These are phyloP conservation scores for Drosophila bunnanda DNA, from an alignment of 2,888 invertebrate genomes.

Conservation along the genomic window DNA sequence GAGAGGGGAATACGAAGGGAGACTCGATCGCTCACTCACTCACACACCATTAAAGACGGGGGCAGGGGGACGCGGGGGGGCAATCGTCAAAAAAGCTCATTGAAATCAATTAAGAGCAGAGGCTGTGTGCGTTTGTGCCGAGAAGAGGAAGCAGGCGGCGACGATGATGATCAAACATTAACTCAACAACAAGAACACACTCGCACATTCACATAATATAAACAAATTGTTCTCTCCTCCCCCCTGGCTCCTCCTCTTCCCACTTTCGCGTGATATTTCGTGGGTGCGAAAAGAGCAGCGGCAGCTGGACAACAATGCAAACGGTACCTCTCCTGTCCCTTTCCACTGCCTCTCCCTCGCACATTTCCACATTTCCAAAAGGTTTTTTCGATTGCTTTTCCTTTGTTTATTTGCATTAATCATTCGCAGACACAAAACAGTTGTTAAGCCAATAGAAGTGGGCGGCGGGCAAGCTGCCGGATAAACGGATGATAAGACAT, in stretches of 20 bases:
- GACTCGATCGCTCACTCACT: conserved; percentile 2
- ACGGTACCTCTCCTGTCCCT: conserved; percentile 27
- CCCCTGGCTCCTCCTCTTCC: conserved; percentile 4
- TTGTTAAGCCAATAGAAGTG: conserved; percentile 33
- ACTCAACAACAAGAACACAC: conserved; percentile 17
- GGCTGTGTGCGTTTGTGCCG: conserved; percentile 27
- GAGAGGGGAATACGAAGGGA: conserved; percentile 3
- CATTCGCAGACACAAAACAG: conserved; percentile 57
- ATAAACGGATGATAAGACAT: conserved; percentile 3
- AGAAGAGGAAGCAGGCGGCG: conserved; percentile 36
- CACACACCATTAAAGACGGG: conserved; percentile 25
- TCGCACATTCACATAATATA: conserved; percentile 46
- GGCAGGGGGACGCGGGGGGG: conserved; percentile 33
- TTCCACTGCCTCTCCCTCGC: conserved; percentile 18
- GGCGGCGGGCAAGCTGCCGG: conserved; percentile 15
- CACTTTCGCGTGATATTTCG: conserved; percentile 25
- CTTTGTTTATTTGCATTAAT: conserved; percentile 59
- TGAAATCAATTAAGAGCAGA: conserved; percentile 73
- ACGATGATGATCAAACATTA: conserved; percentile 32
- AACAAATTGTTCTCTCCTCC: conserved; percentile 61
- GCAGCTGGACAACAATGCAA: conserved; percentile 63
- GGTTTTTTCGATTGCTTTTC: conserved; percentile 33
- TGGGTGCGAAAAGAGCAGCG: conserved; percentile 68
- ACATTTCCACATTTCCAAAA: conserved; percentile 57
- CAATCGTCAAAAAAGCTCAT: conserved; percentile 64